These are phyloP conservation scores for Lutraria rhynchaena DNA, from an alignment of 1,140 invertebrate species.

Conservation along the genomic window DNA sequence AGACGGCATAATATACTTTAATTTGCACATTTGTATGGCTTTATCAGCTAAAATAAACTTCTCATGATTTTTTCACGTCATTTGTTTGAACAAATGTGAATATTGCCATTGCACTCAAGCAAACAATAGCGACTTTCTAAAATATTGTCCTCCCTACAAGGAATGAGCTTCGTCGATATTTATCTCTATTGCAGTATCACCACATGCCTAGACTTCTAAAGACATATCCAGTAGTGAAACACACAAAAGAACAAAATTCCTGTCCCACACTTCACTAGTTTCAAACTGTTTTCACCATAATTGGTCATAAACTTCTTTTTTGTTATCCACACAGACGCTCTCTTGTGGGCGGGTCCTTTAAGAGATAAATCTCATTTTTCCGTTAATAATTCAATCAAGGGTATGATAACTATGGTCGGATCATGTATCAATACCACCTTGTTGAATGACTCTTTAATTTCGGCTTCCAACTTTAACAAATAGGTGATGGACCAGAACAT, in stretches of 20 bases:
- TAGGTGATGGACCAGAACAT: too few species aligned
- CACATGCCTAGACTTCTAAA: not conserved
- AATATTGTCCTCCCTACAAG: too few species aligned
- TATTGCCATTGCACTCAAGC: too few species aligned
- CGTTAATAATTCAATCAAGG: constrained; percentile 22
- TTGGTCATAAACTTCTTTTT: constrained; percentile 33
- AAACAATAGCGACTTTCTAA: too few species aligned
- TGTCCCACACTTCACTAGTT: constrained; percentile 3
- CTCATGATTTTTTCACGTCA: too few species aligned
- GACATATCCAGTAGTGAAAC: too few species aligned
- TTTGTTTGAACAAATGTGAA: too few species aligned
- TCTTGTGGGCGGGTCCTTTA: not conserved
- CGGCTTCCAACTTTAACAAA: too few species aligned
- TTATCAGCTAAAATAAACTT: too few species aligned
- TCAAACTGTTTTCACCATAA: constrained; percentile 4
- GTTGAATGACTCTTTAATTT: too few species aligned
- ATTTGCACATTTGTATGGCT: too few species aligned
- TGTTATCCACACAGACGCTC: not conserved
- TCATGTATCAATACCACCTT: not conserved
- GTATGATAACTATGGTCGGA: not conserved
- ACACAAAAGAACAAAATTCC: constrained; percentile 34
- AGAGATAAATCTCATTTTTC: constrained; percentile 20
- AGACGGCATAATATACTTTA: too few species aligned
- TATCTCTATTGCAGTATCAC: not conserved
- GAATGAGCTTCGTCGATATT: not conserved